phyloP scores from a whole-genome alignment of 2,888 invertebrate species.

The Zootermopsis nevadensis region DNA sequence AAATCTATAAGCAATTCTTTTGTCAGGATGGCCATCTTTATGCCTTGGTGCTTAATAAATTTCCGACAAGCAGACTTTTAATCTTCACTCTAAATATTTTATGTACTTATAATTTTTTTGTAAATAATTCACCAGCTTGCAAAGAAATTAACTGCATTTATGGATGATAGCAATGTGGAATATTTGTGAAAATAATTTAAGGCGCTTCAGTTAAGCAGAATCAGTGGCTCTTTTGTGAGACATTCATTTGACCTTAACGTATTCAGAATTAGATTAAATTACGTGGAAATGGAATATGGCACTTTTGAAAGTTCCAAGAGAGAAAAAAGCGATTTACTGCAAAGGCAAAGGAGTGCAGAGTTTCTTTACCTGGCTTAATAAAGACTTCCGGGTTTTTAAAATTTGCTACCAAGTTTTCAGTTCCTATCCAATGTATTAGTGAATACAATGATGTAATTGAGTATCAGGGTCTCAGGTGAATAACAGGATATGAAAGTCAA shows the following conservation, averaged over 20 bases:
- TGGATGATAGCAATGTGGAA: background rate
- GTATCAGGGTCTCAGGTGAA: background rate
- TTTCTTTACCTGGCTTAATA: background rate
- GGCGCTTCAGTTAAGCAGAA: background rate
- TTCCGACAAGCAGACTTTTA: too few relatives aligned
- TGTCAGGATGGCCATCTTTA: too few relatives aligned
- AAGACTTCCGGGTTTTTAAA: background rate
- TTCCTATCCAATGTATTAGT: slow-evolving; percentile 13
- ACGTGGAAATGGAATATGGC: background rate
- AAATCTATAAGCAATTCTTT: too few relatives aligned
- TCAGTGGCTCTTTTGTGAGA: background rate
- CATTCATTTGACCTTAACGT: background rate
- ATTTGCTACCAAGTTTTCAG: background rate
- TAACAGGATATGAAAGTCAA: slow-evolving; percentile 5
- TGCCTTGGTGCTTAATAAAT: too few relatives aligned
- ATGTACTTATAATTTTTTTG: too few relatives aligned
- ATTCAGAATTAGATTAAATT: background rate
- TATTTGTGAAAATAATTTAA: background rate
- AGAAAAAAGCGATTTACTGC: background rate
- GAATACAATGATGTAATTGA: slow-evolving; percentile 22
- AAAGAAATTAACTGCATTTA: background rate
- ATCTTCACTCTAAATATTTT: too few relatives aligned
- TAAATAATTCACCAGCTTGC: background rate
- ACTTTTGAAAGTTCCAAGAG: background rate
- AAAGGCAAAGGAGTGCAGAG: background rate